A percentile compares a stretch with the other conserved stretches of the same genome.
Conservation (phyloP, 2,888 invertebrate genomes). For the Epinotia demarniana region DNA sequence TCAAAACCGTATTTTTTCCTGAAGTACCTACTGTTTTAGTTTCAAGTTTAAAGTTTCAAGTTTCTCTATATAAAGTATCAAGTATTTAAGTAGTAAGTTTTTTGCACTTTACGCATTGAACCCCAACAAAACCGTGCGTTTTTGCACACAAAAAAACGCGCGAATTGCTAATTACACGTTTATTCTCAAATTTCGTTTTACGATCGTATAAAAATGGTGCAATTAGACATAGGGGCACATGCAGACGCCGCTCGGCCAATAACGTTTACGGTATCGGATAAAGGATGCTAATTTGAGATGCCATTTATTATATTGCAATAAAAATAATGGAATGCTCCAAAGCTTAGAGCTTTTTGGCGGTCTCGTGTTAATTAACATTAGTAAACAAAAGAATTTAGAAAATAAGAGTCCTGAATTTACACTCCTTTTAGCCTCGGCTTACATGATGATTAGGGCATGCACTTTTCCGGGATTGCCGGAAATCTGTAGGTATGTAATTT, state of each 20-base stretch:
- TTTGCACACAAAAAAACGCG: slow-evolving; percentile 51
- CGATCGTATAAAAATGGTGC: slow-evolving; percentile 58
- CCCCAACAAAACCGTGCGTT: slow-evolving; percentile 44
- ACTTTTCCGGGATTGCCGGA: too few relatives aligned
- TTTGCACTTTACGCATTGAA: neutral
- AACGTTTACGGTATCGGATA: slow-evolving; percentile 59
- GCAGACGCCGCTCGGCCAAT: slow-evolving; percentile 56
- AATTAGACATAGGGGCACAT: slow-evolving; percentile 68
- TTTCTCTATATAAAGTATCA: too few relatives aligned
- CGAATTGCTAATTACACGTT: slow-evolving; percentile 66
- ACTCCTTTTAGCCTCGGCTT: too few relatives aligned
- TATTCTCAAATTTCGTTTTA: slow-evolving; percentile 61
- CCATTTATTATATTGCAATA: slow-evolving; percentile 50
- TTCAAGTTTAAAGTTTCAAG: too few relatives aligned
- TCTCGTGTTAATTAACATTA: slow-evolving; percentile 1
- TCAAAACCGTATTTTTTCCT: too few relatives aligned
- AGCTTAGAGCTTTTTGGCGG: slow-evolving; percentile 23
- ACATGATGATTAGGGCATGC: too few relatives aligned
- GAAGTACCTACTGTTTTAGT: too few relatives aligned
- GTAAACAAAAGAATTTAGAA: too few relatives aligned
- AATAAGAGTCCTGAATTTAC: too few relatives aligned
- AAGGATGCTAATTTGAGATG: slow-evolving; percentile 66
- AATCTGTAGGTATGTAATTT: too few relatives aligned
- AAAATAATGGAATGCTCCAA: slow-evolving; percentile 10
- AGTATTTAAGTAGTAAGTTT: too few relatives aligned